A percentile compares a stretch with the other conserved stretches of the same genome.
Evolutionary conservation across 1,140 invertebrate species (phyloP).

Genomic region (Eueides isabella): DNA sequence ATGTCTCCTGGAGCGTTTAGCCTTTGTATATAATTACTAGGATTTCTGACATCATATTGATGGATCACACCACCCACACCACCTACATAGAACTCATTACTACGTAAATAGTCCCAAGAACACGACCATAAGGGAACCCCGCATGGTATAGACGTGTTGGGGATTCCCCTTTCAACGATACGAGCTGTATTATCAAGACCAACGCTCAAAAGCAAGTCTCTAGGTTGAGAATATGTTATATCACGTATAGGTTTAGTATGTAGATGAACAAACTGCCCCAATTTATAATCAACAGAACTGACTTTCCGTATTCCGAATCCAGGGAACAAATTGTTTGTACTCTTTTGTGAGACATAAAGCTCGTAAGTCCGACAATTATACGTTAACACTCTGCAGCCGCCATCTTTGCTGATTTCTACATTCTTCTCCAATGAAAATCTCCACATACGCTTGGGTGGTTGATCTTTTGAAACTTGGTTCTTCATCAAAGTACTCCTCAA

Average conservation of each 20-base stretch:
- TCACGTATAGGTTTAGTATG: conserved; percentile 90
- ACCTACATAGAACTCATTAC: conserved; percentile 88
- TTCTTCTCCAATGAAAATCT: conserved; percentile 84
- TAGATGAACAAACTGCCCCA: conserved; percentile 84
- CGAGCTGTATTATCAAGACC: conserved; percentile 90
- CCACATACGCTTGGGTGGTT: conserved; percentile 57
- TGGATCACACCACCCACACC: conserved; percentile 86
- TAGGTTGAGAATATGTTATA: conserved; percentile 87
- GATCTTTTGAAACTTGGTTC: conserved; percentile 55
- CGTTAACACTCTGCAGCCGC: conserved; percentile 90
- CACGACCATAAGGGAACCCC: conserved; percentile 91
- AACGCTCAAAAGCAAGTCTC: conserved; percentile 88
- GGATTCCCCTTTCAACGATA: conserved; percentile 85
- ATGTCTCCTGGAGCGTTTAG: conserved; percentile 54
- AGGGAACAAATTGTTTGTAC: conserved; percentile 86
- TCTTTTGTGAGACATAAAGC: conserved; percentile 88
- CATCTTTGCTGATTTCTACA: conserved; percentile 85
- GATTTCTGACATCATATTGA: conserved; percentile 89
- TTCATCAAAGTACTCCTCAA: conserved; percentile 67
- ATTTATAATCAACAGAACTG: conserved; percentile 84
- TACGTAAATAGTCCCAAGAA: conserved; percentile 88
- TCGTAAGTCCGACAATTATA: conserved; percentile 84
- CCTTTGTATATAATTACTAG: conserved; percentile 58
- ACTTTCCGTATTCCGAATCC: conserved; percentile 91
- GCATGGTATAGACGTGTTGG: conserved; percentile 72